These are phyloP conservation scores for Dioctria rufipes DNA, from an alignment of 2,888 invertebrate species.

Conservation along the genomic window DNA sequence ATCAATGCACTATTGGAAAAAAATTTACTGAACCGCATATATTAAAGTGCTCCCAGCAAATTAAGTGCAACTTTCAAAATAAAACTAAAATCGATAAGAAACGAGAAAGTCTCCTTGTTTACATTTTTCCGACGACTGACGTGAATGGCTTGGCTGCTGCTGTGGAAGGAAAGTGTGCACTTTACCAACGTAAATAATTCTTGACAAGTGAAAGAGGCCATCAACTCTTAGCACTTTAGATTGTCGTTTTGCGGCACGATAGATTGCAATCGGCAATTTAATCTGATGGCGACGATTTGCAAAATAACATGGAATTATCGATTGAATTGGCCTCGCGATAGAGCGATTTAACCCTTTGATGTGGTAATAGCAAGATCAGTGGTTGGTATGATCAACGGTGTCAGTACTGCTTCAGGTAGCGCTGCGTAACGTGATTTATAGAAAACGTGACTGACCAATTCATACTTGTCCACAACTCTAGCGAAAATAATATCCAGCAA, in stretches of 20 bases:
- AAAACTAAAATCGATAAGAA: too few species aligned
- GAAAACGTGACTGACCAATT: slow-evolving; percentile 2
- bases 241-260: not conserved
- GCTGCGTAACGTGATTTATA: too few species aligned
- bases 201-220: not conserved
- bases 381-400: not conserved
- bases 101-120: too few species aligned
- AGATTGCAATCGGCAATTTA: not conserved
- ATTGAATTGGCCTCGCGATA: not conserved
- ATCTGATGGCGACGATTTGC: not conserved
- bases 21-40: too few species aligned
- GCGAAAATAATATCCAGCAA: not conserved
- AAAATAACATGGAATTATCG: slow-evolving; percentile 2
- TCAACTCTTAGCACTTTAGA: not conserved
- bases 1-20: too few species aligned
- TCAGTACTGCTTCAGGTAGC: not conserved
- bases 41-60: too few species aligned
- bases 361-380: not conserved
- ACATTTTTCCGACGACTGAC: too few species aligned
- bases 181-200: not conserved
- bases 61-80: too few species aligned
- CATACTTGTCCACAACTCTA: not conserved
- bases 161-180: too few species aligned
- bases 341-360: not conserved
- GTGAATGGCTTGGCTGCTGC: too few species aligned